phyloP scores from a whole-genome alignment of 2,888 invertebrate genomes.

The Carcina quercana region DNA sequence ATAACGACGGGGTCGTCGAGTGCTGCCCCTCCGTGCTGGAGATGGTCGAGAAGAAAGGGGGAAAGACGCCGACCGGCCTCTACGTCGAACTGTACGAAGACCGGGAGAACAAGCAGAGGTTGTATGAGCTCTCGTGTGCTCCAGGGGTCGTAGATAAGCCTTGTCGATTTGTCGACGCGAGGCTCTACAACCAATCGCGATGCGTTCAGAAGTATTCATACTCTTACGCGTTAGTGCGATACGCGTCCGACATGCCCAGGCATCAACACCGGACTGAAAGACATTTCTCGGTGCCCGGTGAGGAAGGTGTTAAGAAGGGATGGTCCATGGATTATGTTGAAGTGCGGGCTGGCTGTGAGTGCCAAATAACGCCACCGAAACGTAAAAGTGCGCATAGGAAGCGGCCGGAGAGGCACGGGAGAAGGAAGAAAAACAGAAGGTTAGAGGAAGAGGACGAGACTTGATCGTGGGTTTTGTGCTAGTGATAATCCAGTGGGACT shows the following conservation, averaged over 20 bases:
- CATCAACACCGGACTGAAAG: conserved; percentile 50
- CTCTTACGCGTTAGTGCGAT: conserved; percentile 87
- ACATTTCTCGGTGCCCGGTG: conserved; percentile 66
- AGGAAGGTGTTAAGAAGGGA: conserved; percentile 59
- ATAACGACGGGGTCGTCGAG: conserved; percentile 73
- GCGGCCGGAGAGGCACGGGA: conserved; percentile 36
- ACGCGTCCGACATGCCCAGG: conserved; percentile 59
- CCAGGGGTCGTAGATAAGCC: conserved; percentile 80
- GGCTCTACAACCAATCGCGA: conserved; percentile 79
- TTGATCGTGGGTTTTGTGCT: conserved; percentile 40
- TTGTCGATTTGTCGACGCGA: conserved; percentile 83
- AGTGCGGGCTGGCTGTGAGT: conserved; percentile 89
- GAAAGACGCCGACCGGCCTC: conserved; percentile 81
- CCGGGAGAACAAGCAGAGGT: conserved; percentile 79
- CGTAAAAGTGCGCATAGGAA: conserved; percentile 44
- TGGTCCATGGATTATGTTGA: conserved; percentile 89
- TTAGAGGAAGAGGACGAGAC: conserved; percentile 51
- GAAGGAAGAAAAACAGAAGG: conserved; percentile 46
- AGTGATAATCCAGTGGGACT: conserved; percentile 45
- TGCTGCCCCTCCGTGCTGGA: conserved; percentile 88
- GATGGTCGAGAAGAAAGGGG: conserved; percentile 85
- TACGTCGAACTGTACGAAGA: conserved; percentile 85
- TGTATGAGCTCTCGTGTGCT: conserved; percentile 87
- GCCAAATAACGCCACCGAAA: conserved; percentile 80
- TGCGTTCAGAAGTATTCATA: conserved; percentile 90